These are phyloP conservation scores for Pasiphila rectangulata DNA, from an alignment of 2,888 invertebrate genomes.

Conservation along the genomic window DNA sequence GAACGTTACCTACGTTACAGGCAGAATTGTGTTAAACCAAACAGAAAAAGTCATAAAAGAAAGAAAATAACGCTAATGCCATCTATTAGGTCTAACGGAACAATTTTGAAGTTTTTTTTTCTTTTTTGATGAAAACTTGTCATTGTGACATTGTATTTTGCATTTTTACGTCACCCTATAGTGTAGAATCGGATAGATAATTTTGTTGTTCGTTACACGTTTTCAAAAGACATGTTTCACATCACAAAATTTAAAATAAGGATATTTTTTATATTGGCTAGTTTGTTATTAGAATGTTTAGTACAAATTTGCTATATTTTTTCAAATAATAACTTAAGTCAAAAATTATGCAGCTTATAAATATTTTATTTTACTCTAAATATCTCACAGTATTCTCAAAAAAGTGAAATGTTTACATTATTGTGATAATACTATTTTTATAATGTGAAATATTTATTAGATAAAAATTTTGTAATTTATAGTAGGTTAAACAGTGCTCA, in stretches of 20 bases:
- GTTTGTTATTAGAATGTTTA: background rate
- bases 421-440: background rate
- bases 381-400: background rate
- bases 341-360: slow-evolving; percentile 3
- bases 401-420: background rate
- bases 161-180: slow-evolving; percentile 10
- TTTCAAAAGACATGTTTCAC: slow-evolving; percentile 27
- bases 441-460: background rate
- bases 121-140: too few species aligned
- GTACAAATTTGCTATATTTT: background rate
- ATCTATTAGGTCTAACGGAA: too few species aligned
- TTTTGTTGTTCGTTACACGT: slow-evolving; percentile 5
- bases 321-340: background rate
- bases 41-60: too few species aligned
- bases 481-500: slow-evolving; percentile 31
- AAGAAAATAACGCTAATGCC: too few species aligned
- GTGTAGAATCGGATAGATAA: slow-evolving; percentile 3
- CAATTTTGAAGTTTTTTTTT: too few species aligned
- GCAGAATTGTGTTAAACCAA: too few species aligned
- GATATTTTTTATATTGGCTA: slow-evolving; percentile 6
- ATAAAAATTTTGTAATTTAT: background rate
- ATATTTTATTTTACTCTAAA: background rate
- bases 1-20: too few species aligned
- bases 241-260: background rate
- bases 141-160: too few species aligned